Base-by-base conservation (phyloP, 2,888 invertebrate species). In the Brachypterus glaber region DNA sequence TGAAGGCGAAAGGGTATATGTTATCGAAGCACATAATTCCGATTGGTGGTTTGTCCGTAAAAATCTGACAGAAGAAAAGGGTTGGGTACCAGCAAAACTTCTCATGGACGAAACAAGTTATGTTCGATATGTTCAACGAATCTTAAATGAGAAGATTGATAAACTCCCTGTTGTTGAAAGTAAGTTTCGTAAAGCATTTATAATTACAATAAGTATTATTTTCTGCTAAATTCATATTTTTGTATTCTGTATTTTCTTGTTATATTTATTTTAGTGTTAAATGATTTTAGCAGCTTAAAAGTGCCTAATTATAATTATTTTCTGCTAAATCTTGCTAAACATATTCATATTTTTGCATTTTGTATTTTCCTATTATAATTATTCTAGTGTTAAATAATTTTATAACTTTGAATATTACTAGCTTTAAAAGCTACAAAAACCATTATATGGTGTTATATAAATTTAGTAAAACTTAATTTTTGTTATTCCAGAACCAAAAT, bases 11-110 rank as follows among this genome's bases (percentile, higher is more conserved):
- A 77, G 80, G 51, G 80, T 92, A 4, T 86, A 85, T 52, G 81
- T 92, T 18, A 31, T 65, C 74, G 85, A 87, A 66, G 82, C 82
- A 35, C 82, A 84, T 33, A 87, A 87, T 61, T 75, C 81, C 35
- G 91, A 91, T 59, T 91, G 91, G 90, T 92, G 91, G 90, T 87
- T 84, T 57, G 87, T 92, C 1, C 80, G 79, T 52, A 92, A 92
- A 63, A 81, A 86, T 61, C 69, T 90, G 16, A 90, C 90, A 0
- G 84, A 88, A 60, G 90, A 92, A 66, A 87, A 84, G 53, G 92
- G 92, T 41, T 90, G 88, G 84, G 90, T 91, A n/a, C 91, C 91
- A 11, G 86, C 90, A 0, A 83, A 86, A 59, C 83, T 87, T 57
- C 70, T 92, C 3, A 82, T 89, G 74, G 83, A 87, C 53, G 85